A percentile compares a stretch with the other conserved stretches of the same genome.
Conservation (phyloP, 2,888 invertebrate genomes). For the Torymus aiolomorphi region DNA sequence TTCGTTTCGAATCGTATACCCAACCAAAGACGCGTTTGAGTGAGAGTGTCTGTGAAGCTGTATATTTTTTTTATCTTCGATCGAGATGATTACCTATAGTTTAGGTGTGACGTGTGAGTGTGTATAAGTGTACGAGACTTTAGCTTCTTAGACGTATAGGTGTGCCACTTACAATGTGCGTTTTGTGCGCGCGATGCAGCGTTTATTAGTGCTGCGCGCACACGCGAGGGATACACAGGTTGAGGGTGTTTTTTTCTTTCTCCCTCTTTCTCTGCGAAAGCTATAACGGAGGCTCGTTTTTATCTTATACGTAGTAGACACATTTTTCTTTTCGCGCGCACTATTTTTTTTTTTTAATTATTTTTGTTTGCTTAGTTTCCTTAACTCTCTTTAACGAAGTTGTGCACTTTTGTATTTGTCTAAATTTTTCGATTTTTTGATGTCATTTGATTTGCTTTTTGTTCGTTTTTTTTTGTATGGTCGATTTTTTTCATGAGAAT, state of each 20-base stretch:
- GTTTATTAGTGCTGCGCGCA: no score
- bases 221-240: no score
- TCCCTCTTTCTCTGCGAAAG: slow-evolving; percentile 14
- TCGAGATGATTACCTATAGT: slow-evolving; percentile 17
- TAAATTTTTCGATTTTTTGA: slow-evolving; percentile 53
- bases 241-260: no score
- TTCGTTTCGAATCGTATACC: slow-evolving; percentile 32
- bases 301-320: no score
- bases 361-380: slow-evolving; percentile 35
- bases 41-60: no score
- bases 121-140: neutral
- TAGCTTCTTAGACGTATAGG: no score
- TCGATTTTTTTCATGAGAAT: slow-evolving; percentile 6
- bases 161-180: no score
- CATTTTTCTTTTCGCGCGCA: neutral
- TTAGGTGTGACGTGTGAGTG: neutral
- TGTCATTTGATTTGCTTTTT: slow-evolving; percentile 61
- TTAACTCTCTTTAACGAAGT: slow-evolving; percentile 48
- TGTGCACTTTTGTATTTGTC: slow-evolving; percentile 56
- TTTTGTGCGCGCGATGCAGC: no score
- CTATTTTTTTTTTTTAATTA: slow-evolving; percentile 10
- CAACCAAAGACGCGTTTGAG: neutral
- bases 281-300: slow-evolving; percentile 24
- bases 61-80: neutral
- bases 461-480: slow-evolving; percentile 20